phyloP scores from a whole-genome alignment of 2,113 vertebrate genomes.

The Spea multiplicata region DNA sequence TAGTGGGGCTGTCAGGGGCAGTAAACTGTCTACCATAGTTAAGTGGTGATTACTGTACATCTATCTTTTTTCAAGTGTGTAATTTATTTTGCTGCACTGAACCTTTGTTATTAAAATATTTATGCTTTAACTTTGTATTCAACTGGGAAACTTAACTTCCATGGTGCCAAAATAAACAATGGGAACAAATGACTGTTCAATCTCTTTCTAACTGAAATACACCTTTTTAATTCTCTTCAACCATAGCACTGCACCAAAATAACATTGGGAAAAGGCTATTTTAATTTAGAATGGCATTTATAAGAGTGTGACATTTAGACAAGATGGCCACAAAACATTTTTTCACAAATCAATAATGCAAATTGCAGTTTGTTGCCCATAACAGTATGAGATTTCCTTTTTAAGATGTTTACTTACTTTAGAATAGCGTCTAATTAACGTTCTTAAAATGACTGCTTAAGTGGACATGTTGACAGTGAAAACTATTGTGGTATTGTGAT shows the following conservation, averaged over 20 bases:
- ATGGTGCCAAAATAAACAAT: background rate
- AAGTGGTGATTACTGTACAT: no score
- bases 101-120: no score
- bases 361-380: slow-evolving; percentile 15
- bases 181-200: background rate
- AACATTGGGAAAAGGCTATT: slow-evolving; percentile 10
- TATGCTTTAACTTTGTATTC: no score
- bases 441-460: background rate
- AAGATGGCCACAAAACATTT: slow-evolving; percentile 51
- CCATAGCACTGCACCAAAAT: background rate
- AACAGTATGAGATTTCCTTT: background rate
- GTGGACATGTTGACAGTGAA: background rate
- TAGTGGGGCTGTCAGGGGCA: no score
- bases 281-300: slow-evolving; percentile 44
- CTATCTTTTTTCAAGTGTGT: no score
- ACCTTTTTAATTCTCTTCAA: background rate
- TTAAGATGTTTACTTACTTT: background rate
- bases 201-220: background rate
- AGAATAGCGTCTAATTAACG: background rate
- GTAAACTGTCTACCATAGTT: no score
- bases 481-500: background rate
- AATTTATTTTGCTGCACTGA: no score
- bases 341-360: slow-evolving; percentile 52
- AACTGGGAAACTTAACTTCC: background rate
- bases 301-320: slow-evolving; percentile 52